Conservation (phyloP, 2,797 vertebrate species). For the Miichthys miiuy region DNA sequence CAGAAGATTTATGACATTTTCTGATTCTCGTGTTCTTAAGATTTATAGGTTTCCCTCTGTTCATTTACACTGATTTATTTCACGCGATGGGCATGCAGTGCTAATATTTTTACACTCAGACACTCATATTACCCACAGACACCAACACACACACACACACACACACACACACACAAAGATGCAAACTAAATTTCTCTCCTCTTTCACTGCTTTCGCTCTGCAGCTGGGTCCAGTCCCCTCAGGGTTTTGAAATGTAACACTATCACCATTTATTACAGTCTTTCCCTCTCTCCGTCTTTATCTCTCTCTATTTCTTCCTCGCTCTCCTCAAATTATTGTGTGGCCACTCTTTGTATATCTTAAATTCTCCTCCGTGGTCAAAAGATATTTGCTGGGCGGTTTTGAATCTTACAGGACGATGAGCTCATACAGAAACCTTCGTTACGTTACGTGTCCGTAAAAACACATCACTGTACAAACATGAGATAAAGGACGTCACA, state of each 20-base stretch:
- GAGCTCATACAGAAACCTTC: neutral
- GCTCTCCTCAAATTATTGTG: too few species aligned
- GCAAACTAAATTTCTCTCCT: constrained; percentile 13
- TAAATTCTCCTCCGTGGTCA: constrained; percentile 12
- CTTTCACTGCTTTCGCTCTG: constrained; percentile 41
- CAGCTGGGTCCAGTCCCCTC: constrained; percentile 59
- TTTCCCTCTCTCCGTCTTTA: constrained; percentile 10
- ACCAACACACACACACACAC: neutral
- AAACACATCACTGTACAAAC: too few species aligned
- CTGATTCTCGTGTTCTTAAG: neutral
- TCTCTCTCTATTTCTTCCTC: neutral
- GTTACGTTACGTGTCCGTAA: too few species aligned
- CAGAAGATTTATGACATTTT: constrained; percentile 18
- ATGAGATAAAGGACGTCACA: too few species aligned
- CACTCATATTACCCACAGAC: neutral
- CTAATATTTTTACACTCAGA: constrained; percentile 5
- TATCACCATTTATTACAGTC: constrained; percentile 58
- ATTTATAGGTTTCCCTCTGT: constrained; percentile 19
- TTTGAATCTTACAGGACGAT: neutral
- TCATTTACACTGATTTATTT: constrained; percentile 45
- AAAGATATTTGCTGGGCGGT: neutral
- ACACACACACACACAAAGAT: constrained; percentile 13
- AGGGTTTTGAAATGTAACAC: constrained; percentile 57
- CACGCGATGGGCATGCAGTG: neutral
- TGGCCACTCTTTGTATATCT: constrained; percentile 4